Conservation (phyloP, 2,888 invertebrate species). For the Electrophaes corylata region DNA sequence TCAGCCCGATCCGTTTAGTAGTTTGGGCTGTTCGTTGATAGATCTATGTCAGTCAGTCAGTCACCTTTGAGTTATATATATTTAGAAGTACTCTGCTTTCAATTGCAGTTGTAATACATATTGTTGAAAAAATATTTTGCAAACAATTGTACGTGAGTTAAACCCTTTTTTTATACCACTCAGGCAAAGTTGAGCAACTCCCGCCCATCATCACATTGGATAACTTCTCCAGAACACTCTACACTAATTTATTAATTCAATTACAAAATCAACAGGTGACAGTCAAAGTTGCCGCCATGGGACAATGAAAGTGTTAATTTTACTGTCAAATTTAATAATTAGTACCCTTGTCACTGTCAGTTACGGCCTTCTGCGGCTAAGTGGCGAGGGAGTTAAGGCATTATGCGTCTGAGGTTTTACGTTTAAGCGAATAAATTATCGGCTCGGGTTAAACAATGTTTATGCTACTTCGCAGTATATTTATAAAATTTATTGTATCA, state of each 20-base stretch:
- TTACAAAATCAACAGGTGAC: slow-evolving; percentile 40
- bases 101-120: too few species aligned
- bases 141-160: neutral
- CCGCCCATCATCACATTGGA: neutral
- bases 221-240: neutral
- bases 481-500: too few species aligned
- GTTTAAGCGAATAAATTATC: neutral
- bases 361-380: slow-evolving; percentile 4
- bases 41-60: too few species aligned
- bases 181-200: neutral
- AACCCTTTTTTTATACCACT: neutral
- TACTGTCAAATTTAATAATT: slow-evolving; percentile 43
- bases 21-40: too few species aligned
- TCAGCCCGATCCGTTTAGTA: too few species aligned
- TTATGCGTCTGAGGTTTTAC: neutral
- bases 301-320: slow-evolving; percentile 40
- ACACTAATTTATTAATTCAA: slow-evolving; percentile 29
- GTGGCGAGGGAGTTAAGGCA: neutral
- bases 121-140: too few species aligned
- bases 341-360: slow-evolving; percentile 42
- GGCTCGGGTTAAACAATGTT: neutral
- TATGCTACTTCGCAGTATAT: too few species aligned
- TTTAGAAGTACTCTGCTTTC: too few species aligned
- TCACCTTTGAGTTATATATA: too few species aligned
- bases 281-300: slow-evolving; percentile 20